Evolutionary conservation across 2,797 vertebrate genomes (phyloP).

Genomic region (Smutsia gigantea): DNA sequence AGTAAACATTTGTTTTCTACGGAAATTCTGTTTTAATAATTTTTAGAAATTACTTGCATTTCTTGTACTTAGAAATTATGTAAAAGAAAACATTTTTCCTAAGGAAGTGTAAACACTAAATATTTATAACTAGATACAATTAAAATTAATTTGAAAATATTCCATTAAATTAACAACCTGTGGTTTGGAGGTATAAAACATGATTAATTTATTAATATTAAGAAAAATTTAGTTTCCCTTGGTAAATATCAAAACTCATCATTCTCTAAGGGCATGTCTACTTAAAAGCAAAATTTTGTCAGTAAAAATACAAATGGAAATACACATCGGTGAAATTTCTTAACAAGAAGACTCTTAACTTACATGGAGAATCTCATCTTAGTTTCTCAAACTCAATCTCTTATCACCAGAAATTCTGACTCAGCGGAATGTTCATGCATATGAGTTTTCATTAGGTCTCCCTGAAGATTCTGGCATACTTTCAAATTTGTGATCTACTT

Average conservation of each 20-base stretch:
- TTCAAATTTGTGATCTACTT: background rate
- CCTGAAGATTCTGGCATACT: background rate
- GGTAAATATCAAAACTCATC: conserved; percentile 46
- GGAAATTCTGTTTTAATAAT: conserved; percentile 30
- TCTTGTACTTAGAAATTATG: conserved; percentile 12
- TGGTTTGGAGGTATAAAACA: conserved; percentile 30
- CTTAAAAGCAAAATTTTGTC: conserved; percentile 35
- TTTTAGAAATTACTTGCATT: background rate
- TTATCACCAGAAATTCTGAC: conserved; percentile 7
- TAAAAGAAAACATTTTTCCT: conserved; percentile 49
- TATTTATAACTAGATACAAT: conserved; percentile 54
- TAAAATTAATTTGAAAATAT: conserved; percentile 40
- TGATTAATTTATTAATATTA: conserved; percentile 51
- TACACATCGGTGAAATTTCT: background rate
- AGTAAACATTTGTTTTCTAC: conserved; percentile 36
- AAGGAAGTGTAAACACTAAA: conserved; percentile 41
- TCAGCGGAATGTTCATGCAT: background rate
- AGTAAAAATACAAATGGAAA: conserved; percentile 35
- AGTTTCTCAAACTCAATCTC: conserved; percentile 11
- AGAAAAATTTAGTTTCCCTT: conserved; percentile 2
- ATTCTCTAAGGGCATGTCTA: background rate
- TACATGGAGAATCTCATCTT: background rate
- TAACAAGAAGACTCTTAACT: conserved; percentile 39
- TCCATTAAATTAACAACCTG: conserved; percentile 40
- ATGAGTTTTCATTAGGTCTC: background rate